phyloP scores from a whole-genome alignment of 1,140 invertebrate genomes.

The Radopholus similis region DNA sequence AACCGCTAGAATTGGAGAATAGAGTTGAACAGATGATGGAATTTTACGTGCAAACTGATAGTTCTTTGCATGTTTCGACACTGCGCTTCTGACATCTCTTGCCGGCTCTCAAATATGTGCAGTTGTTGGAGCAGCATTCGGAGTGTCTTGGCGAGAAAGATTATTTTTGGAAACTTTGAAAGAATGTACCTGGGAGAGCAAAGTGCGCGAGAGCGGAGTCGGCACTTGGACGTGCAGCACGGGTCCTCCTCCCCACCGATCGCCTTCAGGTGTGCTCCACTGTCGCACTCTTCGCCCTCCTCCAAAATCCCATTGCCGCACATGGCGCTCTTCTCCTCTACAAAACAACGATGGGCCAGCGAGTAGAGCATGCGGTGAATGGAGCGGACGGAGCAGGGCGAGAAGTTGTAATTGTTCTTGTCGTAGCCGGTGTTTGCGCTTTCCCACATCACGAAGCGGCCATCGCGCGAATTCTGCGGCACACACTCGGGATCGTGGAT shows the following conservation, averaged over 20 bases:
- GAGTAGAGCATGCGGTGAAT: conserved; percentile 41
- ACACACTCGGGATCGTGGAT: conserved; percentile 31
- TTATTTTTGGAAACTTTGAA: not conserved
- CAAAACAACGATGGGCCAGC: conserved; percentile 38
- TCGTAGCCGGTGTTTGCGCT: conserved; percentile 42
- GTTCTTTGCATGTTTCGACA: conserved; percentile 33
- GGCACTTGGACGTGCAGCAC: conserved; percentile 35
- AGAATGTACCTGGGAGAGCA: conserved; percentile 29
- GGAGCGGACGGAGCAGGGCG: conserved; percentile 34
- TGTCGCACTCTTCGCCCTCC: conserved; percentile 39
- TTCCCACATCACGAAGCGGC: conserved; percentile 46
- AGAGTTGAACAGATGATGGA: not conserved
- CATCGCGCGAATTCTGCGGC: conserved; percentile 22
- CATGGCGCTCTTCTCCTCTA: conserved; percentile 30
- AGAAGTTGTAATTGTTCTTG: conserved; percentile 44
- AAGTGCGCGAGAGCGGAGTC: conserved; percentile 14
- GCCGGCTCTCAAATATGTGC: conserved; percentile 10
- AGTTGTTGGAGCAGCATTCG: conserved; percentile 40
- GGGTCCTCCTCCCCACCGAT: conserved; percentile 12
- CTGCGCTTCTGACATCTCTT: conserved; percentile 26
- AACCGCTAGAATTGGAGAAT: conserved; percentile 29
- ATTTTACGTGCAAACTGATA: conserved; percentile 39
- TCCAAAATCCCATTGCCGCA: conserved; percentile 47
- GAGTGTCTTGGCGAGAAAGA: conserved; percentile 22
- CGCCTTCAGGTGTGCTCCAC: conserved; percentile 25